A percentile compares a stretch with the other conserved stretches of the same genome.
Evolutionary conservation across 1,140 invertebrate species (phyloP).

Genomic region (Thrips palmi): DNA sequence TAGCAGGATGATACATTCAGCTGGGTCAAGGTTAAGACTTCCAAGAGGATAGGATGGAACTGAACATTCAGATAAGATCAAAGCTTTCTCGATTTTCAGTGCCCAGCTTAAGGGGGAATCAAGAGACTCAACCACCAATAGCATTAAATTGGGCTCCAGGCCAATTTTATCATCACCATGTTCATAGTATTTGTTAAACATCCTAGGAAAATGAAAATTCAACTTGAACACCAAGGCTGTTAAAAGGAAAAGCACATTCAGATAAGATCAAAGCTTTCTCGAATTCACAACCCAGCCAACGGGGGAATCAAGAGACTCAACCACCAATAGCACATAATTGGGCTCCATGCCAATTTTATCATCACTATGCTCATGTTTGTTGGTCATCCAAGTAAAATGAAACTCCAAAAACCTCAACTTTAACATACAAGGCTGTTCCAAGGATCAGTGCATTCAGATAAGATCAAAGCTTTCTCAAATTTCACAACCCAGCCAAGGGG

Average conservation of each 20-base stretch:
- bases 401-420: too few relatives aligned
- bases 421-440: not conserved
- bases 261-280: not conserved
- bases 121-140: constrained; percentile 4
- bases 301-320: constrained; percentile 5
- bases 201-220: too few relatives aligned
- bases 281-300: not conserved
- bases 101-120: not conserved
- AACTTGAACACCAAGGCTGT: not conserved
- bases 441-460: too few relatives aligned
- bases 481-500: not conserved
- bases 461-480: not conserved
- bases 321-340: not conserved
- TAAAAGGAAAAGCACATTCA: too few relatives aligned
- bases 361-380: too few relatives aligned
- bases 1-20: not conserved
- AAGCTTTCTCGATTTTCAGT: not conserved
- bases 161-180: too few relatives aligned
- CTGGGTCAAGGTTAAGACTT: not conserved
- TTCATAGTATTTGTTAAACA: too few relatives aligned
- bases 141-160: constrained; percentile 1
- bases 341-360: too few relatives aligned
- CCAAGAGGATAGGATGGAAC: not conserved
- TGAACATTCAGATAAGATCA: not conserved
- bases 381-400: too few relatives aligned